phyloP scores from a whole-genome alignment of 2,113 vertebrate species.

The Zosterops borbonicus region DNA sequence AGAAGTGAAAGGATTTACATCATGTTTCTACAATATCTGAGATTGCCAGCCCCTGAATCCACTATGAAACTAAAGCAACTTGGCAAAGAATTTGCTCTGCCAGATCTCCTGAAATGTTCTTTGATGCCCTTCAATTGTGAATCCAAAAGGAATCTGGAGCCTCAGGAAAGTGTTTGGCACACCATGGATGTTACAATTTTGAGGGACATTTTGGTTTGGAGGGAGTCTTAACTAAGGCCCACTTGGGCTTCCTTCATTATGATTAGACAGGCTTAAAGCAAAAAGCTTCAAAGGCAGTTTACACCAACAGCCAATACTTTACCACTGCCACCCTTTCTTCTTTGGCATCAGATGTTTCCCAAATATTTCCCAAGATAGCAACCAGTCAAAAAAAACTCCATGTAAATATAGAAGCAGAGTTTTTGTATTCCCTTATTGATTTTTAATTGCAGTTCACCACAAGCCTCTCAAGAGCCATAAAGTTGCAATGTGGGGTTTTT shows the following conservation, averaged over 20 bases:
- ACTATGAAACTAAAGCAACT: neutral
- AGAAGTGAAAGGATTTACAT: neutral
- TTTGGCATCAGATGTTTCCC: neutral
- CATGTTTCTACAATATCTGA: neutral
- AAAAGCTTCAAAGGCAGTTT: neutral
- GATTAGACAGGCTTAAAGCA: neutral
- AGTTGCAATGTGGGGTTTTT: neutral
- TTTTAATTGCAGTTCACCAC: neutral
- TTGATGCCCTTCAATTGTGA: neutral
- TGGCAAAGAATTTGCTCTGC: neutral
- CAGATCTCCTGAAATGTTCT: neutral
- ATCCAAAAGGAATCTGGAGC: neutral
- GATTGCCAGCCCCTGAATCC: neutral
- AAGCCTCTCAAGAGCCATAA: neutral
- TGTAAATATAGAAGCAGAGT: neutral
- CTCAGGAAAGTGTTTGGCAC: neutral
- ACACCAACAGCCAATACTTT: neutral
- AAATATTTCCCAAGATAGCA: neutral
- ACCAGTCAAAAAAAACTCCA: neutral
- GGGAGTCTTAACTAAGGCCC: neutral
- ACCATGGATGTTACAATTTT: neutral
- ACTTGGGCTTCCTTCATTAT: neutral
- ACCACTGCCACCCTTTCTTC: neutral
- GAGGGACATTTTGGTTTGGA: neutral
- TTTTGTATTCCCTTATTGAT: neutral